A percentile compares a stretch with the other conserved stretches of the same genome.
Evolutionary conservation across 2,888 invertebrate species (phyloP).

Genomic region (Frankliniella intonsa): DNA sequence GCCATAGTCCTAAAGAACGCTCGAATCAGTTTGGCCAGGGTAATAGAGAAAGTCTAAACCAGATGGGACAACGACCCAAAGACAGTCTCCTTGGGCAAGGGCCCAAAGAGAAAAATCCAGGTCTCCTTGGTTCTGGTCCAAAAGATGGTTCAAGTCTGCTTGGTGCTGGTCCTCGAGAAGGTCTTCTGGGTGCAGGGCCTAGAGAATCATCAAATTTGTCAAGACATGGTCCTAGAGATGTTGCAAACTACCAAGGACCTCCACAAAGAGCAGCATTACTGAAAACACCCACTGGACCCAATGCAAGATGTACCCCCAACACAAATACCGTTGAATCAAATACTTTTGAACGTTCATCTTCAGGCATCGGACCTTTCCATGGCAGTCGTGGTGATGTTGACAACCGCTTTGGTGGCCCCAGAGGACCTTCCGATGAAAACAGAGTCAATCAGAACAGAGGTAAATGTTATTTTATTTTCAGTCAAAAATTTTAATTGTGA

Average conservation of each 20-base stretch:
- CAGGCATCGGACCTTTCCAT: not conserved
- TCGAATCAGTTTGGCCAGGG: not conserved
- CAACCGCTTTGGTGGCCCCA: not conserved
- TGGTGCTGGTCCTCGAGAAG: conserved; percentile 6
- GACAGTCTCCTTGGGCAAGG: not conserved
- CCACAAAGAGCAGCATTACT: not conserved
- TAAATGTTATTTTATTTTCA: not conserved
- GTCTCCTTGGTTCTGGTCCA: conserved; percentile 1
- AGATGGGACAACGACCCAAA: not conserved
- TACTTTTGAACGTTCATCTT: not conserved
- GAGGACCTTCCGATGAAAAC: not conserved
- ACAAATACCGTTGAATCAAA: not conserved
- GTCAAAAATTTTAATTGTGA: not conserved
- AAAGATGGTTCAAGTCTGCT: not conserved
- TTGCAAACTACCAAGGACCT: not conserved
- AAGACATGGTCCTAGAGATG: not conserved
- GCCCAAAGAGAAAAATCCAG: not conserved
- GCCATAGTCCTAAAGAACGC: not conserved
- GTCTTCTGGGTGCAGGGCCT: not conserved
- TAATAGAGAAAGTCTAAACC: not conserved
- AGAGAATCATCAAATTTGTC: not conserved
- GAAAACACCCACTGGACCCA: not conserved
- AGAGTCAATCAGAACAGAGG: not conserved
- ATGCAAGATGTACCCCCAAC: not conserved
- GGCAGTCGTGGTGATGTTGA: not conserved